Evolutionary conservation across 2,113 vertebrate species (phyloP).

Genomic region (Mesocricetus auratus): DNA sequence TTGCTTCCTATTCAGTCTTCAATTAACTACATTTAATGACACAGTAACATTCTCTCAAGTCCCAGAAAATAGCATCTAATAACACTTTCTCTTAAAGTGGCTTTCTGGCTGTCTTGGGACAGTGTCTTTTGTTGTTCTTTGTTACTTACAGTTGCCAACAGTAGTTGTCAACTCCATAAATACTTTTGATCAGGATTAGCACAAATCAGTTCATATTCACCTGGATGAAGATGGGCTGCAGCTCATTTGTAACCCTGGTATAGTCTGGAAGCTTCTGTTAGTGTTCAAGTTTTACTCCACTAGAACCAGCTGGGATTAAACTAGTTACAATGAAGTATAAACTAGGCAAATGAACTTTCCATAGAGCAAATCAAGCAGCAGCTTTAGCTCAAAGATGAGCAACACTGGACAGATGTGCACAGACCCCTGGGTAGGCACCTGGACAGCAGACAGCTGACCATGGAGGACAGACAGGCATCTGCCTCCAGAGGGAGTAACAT

Average conservation of each 20-base stretch:
- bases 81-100: conserved; percentile 25
- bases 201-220: background rate
- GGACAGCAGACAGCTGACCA: fast-evolving
- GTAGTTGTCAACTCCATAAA: background rate
- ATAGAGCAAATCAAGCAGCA: background rate
- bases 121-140: conserved; percentile 5
- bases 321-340: background rate
- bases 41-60: background rate
- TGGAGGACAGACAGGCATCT: fast-evolving
- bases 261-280: background rate
- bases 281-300: background rate
- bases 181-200: background rate
- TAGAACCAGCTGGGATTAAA: background rate
- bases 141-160: conserved; percentile 12
- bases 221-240: background rate
- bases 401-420: fast-evolving
- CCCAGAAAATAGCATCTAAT: background rate
- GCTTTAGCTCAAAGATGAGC: background rate
- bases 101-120: background rate
- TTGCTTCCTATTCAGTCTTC: background rate
- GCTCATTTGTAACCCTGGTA: background rate
- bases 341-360: background rate
- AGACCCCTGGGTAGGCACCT: fast-evolving
- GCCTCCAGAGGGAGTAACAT: fast-evolving
- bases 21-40: background rate